Evolutionary conservation across 2,113 vertebrate species (phyloP), one percentile per base, ranked within the genome.

Genomic region (Myanophis thanlyinensis): DNA sequence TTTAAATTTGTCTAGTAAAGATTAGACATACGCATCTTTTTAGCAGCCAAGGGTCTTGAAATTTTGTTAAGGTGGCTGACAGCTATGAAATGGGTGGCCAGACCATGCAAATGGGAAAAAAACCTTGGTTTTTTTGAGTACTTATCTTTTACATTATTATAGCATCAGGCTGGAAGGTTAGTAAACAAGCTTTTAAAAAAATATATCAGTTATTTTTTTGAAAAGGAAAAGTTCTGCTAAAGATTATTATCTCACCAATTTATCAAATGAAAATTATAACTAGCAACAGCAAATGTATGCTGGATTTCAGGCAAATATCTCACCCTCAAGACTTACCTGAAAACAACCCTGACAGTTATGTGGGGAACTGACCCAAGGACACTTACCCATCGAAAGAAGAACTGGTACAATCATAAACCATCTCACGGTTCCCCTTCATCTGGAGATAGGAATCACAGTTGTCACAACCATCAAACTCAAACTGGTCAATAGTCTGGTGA

Each of bases 361-460:
- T 23, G 22, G 3, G 15, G 22, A 53, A n/a, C 5, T 9, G 27
- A 46, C 22, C 12, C 22, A 40, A 25, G 27, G 7, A 8, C 20
- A 22, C 97, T 97, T 95, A 99, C 99, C 99, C 99, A 88, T 99
- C 99, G 94, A 99, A 99, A 1, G 99, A 99, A 40, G 99, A 99
- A 95, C 99, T 99, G 67, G 99, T 99, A 97, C 99, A 99, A 94
- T 99, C 99, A 56, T 99, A 99, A 7, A 99, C 99, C 99, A 99
- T 99, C 96, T 99, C 99, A 8, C 99, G 96, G 96, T 99, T 99
- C n/a, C 99, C 99, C 89, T 99, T 99, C 99, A 99, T 99, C 97
- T 99, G 99, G 30, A 99, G 98, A 89, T 99, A 99, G 0, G 99
- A 97, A 94, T 99, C 99, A 56, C 99, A 99, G 97, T 99, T 99